phyloP scores from a whole-genome alignment of 2,888 invertebrate genomes.

The Cynaeus angustus region DNA sequence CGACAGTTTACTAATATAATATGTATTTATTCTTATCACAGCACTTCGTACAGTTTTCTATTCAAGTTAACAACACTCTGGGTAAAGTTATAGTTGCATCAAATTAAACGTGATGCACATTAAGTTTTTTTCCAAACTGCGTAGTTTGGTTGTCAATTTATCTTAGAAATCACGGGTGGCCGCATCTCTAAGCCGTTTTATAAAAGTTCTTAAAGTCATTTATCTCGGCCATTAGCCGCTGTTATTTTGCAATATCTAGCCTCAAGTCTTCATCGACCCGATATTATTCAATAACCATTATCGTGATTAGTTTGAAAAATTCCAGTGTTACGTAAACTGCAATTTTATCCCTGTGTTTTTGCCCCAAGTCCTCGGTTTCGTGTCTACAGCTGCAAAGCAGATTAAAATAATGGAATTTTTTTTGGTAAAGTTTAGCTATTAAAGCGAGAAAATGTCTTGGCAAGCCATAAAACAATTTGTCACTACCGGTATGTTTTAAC shows the following conservation, averaged over 20 bases:
- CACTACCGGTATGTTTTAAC: slow-evolving; percentile 10
- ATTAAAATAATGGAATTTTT: slow-evolving; percentile 24
- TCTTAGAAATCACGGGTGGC: too few species aligned
- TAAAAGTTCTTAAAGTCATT: too few species aligned
- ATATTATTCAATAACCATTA: slow-evolving; percentile 37
- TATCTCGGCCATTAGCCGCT: slow-evolving; percentile 7
- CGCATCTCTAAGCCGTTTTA: too few species aligned
- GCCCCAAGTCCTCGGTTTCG: slow-evolving; percentile 11
- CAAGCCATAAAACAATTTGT: slow-evolving; percentile 12
- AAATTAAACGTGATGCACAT: too few species aligned
- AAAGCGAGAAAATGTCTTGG: slow-evolving; percentile 10
- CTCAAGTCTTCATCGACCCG: background rate
- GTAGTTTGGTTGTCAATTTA: too few species aligned
- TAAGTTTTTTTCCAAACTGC: too few species aligned
- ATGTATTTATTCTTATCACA: too few species aligned
- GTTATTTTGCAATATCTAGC: slow-evolving; percentile 9
- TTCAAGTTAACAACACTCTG: too few species aligned
- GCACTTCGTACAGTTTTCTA: too few species aligned
- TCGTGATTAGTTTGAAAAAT: slow-evolving; percentile 23
- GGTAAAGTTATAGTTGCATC: too few species aligned
- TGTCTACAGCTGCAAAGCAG: slow-evolving; percentile 13
- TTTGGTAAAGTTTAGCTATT: slow-evolving; percentile 11
- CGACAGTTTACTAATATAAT: too few species aligned
- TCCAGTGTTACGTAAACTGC: slow-evolving; percentile 25
- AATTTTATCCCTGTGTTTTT: slow-evolving; percentile 17